Evolutionary conservation across 2,113 vertebrate species (phyloP).

Genomic region (Australoheros scitulus): DNA sequence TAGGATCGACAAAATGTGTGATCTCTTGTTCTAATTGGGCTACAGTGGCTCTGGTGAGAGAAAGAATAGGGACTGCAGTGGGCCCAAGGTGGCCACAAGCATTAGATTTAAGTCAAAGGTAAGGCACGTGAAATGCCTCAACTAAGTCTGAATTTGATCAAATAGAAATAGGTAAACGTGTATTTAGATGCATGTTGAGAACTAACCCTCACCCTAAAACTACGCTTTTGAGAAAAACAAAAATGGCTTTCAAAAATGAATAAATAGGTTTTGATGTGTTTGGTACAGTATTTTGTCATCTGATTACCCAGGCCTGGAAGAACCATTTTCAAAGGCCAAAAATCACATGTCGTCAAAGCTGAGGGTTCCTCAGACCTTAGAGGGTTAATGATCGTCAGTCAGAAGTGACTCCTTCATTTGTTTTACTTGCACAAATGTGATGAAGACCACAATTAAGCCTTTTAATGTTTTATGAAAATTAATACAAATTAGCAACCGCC

Average conservation of each 20-base stretch:
- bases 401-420: not conserved
- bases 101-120: not conserved
- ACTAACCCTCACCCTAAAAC: not conserved
- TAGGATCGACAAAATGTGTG: slow-evolving; percentile 60
- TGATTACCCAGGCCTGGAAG: not conserved
- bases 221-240: no score
- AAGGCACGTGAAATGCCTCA: not conserved
- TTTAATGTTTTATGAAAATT: slow-evolving; percentile 29
- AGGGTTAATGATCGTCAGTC: not conserved
- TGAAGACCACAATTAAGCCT: slow-evolving; percentile 1
- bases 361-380: not conserved
- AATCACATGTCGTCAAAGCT: not conserved
- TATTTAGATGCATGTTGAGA: not conserved
- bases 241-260: not conserved
- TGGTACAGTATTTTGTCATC: not conserved
- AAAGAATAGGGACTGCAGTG: slow-evolving; percentile 57
- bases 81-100: slow-evolving; percentile 21
- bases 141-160: not conserved
- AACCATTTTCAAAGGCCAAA: not conserved
- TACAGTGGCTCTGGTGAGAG: slow-evolving; percentile 54
- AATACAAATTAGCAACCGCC: slow-evolving; percentile 39
- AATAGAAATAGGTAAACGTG: not conserved
- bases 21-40: slow-evolving; percentile 66
- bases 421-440: not conserved
- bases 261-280: not conserved